Base-by-base conservation (phyloP, 2,113 vertebrate species). In the Eubucco bourcierii region DNA sequence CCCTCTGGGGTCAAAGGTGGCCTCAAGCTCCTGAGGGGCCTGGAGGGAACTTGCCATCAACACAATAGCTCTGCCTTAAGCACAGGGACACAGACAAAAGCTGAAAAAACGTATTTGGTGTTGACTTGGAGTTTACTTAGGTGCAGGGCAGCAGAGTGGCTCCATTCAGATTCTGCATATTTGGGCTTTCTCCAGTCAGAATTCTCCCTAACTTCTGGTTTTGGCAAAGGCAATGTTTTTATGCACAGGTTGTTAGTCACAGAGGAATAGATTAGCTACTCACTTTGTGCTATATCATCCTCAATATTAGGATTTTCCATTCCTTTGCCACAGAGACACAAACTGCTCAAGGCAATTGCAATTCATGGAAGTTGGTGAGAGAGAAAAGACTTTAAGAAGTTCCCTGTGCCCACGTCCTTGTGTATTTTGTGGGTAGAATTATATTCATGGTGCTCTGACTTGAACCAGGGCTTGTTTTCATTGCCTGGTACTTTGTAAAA, bases 1-100 rank as follows among this genome's bases (percentile, higher is more conserved):
- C 83, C 88, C 92, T 96, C 61, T 2, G 21, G 79, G 95, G 92
- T 95, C 92, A 89, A 86, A 96, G 95, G 92, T 94, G 88, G 95
- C 63, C 21, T 67, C 12, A 12, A 25, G 84, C 24, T 92, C 84
- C 88, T 56, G 64, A 88, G 78, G 66, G 59, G 74, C 88, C 92
- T 72, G 78, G 44, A 73, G 84, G 70, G 74, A 92, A 90, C 80
- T 66, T 89, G 88, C 52, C 80, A 68, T 15, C 16, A 50, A 39
- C 71, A 96, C 89, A 96, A 95, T 84, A 76, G 88, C 34, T 82
- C 80, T 81, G 90, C 55, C 67, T 90, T 73, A 59, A 90, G 60
- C 80, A 33, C 66, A 76, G 84, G 29, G 52, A 23, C 71, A 27
- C n/a, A 70, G 90, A 94, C 90, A 93, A 93, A 95, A 88, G 88